phyloP scores from a whole-genome alignment of 2,888 invertebrate species.

The Harpagoxenus sublaevis region DNA sequence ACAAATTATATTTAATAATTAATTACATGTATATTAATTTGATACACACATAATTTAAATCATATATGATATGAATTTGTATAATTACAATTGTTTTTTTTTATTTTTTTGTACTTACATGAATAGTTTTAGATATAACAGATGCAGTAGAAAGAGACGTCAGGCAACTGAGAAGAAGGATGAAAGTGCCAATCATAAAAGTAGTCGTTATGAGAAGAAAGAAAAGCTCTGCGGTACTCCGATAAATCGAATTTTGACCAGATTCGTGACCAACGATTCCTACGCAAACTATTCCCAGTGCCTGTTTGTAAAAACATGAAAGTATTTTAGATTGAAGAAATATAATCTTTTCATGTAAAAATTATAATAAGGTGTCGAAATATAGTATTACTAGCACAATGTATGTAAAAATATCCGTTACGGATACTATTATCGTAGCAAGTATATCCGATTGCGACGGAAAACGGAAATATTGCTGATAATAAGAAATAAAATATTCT shows the following conservation, averaged over 20 bases:
- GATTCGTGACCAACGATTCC: conserved; percentile 90
- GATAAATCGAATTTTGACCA: conserved; percentile 70
- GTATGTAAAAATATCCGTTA: background rate
- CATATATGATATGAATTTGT: background rate
- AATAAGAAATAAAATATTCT: background rate
- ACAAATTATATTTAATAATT: background rate
- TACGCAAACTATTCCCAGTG: conserved; percentile 92
- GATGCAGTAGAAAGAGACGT: conserved; percentile 93
- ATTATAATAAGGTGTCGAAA: background rate
- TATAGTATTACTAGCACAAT: background rate
- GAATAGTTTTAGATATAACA: conserved; percentile 93
- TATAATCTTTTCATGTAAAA: background rate
- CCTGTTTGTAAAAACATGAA: conserved; percentile 86
- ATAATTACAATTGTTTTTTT: background rate
- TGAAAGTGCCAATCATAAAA: conserved; percentile 93
- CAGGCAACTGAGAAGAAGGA: conserved; percentile 91
- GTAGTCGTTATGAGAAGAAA: conserved; percentile 92
- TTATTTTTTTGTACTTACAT: conserved; percentile 88
- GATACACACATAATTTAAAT: background rate
- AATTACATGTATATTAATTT: background rate
- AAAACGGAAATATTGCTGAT: conserved; percentile 21
- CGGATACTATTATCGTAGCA: background rate
- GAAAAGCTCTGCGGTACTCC: conserved; percentile 89
- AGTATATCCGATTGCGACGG: background rate
- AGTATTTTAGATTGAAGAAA: background rate